Percentiles rank a stretch among this genome's conserved stretches.
phyloP scores from a whole-genome alignment of 1,140 invertebrate species.

The Ostrea edulis region DNA sequence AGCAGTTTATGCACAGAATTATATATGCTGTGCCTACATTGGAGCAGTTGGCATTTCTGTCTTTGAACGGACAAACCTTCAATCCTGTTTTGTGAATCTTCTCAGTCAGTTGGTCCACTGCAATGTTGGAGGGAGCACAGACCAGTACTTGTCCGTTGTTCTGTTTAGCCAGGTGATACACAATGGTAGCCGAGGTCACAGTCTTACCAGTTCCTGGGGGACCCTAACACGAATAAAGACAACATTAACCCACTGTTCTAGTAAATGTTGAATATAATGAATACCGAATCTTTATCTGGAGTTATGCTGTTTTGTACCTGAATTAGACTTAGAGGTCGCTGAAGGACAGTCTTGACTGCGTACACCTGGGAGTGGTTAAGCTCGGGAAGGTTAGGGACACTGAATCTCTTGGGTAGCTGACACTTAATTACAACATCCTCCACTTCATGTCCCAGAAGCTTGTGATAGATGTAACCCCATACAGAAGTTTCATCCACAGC shows the following conservation, averaged over 20 bases:
- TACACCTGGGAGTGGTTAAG: conserved; percentile 98
- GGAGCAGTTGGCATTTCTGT: not conserved
- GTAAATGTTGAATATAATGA: not conserved
- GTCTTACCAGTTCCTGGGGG: conserved; percentile 98
- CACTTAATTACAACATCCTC: conserved; percentile 93
- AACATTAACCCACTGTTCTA: not conserved
- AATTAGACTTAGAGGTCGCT: conserved; percentile 97
- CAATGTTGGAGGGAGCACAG: conserved; percentile 99
- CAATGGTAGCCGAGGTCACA: conserved; percentile 99
- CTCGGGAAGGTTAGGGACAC: conserved; percentile 97
- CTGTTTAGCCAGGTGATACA: conserved; percentile 98
- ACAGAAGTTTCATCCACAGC: conserved; percentile 97
- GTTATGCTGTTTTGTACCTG: conserved; percentile 83
- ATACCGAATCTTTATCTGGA: not conserved
- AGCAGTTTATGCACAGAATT: too few relatives aligned
- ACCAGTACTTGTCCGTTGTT: conserved; percentile 95
- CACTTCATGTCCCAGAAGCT: conserved; percentile 96
- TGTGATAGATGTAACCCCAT: conserved; percentile 98
- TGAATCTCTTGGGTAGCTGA: conserved; percentile 96
- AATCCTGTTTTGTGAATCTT: conserved; percentile 99
- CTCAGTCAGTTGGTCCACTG: conserved; percentile 99
- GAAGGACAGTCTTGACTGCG: conserved; percentile 99
- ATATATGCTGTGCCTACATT: too few relatives aligned
- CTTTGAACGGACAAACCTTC: conserved; percentile 83
- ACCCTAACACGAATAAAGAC: conserved; percentile 76